phyloP scores from a whole-genome alignment of 2,797 vertebrate species.

The Staurois parvus region DNA sequence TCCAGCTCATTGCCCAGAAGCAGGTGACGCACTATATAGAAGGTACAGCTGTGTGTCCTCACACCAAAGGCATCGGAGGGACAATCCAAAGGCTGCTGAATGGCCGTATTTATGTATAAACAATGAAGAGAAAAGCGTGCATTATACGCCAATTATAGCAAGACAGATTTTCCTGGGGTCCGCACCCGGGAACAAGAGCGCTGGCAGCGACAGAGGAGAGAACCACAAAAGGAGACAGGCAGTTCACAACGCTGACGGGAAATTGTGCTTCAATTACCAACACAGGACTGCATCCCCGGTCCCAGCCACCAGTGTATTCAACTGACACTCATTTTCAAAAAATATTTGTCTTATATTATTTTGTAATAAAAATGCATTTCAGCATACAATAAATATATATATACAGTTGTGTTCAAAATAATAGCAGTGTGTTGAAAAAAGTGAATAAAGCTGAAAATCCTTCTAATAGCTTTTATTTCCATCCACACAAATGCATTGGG shows the following conservation, averaged over 20 bases:
- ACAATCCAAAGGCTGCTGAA: conserved; percentile 36
- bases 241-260: neutral
- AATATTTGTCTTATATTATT: too few species aligned
- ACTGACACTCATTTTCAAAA: too few species aligned
- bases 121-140: conserved; percentile 4
- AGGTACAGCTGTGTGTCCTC: conserved; percentile 49
- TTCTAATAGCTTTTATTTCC: too few species aligned
- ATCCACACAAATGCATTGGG: too few species aligned
- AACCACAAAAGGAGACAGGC: conserved; percentile 2
- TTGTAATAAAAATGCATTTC: too few species aligned
- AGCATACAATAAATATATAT: too few species aligned
- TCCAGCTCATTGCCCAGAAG: conserved; percentile 55
- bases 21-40: conserved; percentile 52
- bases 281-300: too few species aligned
- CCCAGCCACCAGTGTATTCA: too few species aligned
- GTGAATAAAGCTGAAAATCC: too few species aligned
- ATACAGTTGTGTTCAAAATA: too few species aligned
- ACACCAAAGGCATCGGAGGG: conserved; percentile 37
- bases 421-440: too few species aligned
- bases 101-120: conserved; percentile 41
- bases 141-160: conserved; percentile 16
- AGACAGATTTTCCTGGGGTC: conserved; percentile 30
- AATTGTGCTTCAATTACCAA: neutral
- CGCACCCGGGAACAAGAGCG: neutral
- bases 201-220: neutral